phyloP scores from a whole-genome alignment of 2,888 invertebrate species.

The Arge pagana region DNA sequence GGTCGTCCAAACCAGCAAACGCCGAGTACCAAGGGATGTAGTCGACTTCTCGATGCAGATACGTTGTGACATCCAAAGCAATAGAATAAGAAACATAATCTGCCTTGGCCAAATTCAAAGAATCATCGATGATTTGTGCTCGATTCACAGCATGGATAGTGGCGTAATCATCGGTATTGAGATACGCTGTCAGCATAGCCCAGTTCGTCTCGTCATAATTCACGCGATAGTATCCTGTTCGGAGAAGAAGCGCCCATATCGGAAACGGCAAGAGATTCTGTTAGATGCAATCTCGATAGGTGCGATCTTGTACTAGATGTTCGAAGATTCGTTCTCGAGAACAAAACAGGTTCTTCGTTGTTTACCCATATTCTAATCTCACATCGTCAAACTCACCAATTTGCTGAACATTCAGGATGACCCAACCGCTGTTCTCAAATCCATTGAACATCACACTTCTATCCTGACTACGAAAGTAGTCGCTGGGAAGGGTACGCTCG shows the following conservation, averaged over 20 bases:
- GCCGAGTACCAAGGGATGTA: slow-evolving; percentile 74
- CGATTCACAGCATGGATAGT: slow-evolving; percentile 57
- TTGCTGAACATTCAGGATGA: slow-evolving; percentile 66
- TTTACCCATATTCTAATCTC: not conserved
- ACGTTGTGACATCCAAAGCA: slow-evolving; percentile 59
- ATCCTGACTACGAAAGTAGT: slow-evolving; percentile 59
- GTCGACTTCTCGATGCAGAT: slow-evolving; percentile 65
- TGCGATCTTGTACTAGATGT: no score
- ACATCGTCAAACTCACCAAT: slow-evolving; percentile 58
- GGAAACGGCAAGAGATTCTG: no score
- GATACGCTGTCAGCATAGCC: slow-evolving; percentile 44
- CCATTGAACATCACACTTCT: slow-evolving; percentile 32
- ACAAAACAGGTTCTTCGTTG: no score
- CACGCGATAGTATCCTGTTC: slow-evolving; percentile 52
- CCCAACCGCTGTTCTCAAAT: slow-evolving; percentile 59
- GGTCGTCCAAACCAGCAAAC: slow-evolving; percentile 57
- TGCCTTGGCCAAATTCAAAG: slow-evolving; percentile 54
- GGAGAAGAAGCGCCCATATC: no score
- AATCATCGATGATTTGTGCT: slow-evolving; percentile 63
- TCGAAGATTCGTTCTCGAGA: no score
- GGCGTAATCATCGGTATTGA: slow-evolving; percentile 45
- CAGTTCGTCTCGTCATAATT: slow-evolving; percentile 55
- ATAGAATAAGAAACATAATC: slow-evolving; percentile 57
- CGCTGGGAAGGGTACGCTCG: slow-evolving; percentile 63
- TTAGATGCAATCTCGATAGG: no score